Evolutionary conservation across 2,888 invertebrate species (phyloP).

Genomic region (Stratiomys singularior): DNA sequence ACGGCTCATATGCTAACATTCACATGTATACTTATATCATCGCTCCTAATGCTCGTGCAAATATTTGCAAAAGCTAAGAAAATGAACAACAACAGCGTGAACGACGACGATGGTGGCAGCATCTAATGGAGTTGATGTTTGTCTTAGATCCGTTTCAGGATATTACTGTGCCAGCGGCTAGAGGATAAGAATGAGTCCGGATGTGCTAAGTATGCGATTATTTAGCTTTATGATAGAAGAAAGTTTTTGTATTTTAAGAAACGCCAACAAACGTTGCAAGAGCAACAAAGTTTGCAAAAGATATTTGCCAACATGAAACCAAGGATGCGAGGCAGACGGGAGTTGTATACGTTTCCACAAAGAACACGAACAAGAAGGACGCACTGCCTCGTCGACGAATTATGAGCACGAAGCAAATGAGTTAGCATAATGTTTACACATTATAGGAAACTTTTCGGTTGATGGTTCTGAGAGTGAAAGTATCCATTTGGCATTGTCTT

Average conservation of each 20-base stretch:
- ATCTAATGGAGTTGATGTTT: conserved; percentile 46
- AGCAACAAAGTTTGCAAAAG: conserved; percentile 14
- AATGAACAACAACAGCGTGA: conserved; percentile 38
- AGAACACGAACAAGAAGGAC: no score
- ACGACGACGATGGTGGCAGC: conserved; percentile 5
- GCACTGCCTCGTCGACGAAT: conserved; percentile 17
- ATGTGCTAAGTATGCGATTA: conserved; percentile 46
- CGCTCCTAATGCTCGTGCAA: conserved; percentile 40
- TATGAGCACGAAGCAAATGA: conserved; percentile 34
- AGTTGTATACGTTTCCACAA: not conserved
- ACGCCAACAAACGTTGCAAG: not conserved
- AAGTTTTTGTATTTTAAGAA: conserved; percentile 33
- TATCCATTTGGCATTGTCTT: not conserved
- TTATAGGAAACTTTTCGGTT: conserved; percentile 27
- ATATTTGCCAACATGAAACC: not conserved
- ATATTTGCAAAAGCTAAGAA: conserved; percentile 39
- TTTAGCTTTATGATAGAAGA: conserved; percentile 32
- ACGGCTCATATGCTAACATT: not conserved
- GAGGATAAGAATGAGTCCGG: conserved; percentile 34
- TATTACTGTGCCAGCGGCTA: conserved; percentile 46
- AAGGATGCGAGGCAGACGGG: not conserved
- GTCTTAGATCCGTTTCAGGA: conserved; percentile 43
- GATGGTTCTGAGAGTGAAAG: conserved; percentile 20
- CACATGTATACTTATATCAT: conserved; percentile 15
- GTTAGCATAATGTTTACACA: conserved; percentile 44